A percentile compares a stretch with the other conserved stretches of the same genome.
These are phyloP conservation scores for Dioctria linearis DNA, from an alignment of 2,888 invertebrate genomes.

Conservation along the genomic window DNA sequence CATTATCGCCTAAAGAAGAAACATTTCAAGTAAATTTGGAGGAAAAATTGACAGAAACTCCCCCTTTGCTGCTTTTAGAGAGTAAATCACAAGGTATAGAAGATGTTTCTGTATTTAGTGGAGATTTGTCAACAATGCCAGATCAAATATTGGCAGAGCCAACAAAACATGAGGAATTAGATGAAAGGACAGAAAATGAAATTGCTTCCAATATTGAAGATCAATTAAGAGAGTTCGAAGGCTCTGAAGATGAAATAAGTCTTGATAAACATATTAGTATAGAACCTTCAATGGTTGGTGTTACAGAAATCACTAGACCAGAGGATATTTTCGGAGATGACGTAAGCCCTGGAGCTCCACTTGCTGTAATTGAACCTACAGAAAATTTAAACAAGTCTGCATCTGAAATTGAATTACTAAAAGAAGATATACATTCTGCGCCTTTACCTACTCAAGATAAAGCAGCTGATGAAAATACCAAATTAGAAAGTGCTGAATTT, in stretches of 20 bases:
- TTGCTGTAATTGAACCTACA: neutral
- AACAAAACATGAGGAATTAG: conserved; percentile 53
- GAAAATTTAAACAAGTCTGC: neutral
- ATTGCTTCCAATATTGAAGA: conserved; percentile 53
- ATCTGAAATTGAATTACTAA: too few species aligned
- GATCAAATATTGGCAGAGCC: conserved; percentile 50
- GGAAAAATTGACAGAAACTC: conserved; percentile 28
- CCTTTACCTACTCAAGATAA: neutral
- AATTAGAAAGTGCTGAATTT: neutral
- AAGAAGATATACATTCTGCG: too few species aligned
- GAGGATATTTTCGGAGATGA: conserved; percentile 45
- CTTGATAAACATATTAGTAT: conserved; percentile 18
- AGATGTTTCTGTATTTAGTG: conserved; percentile 58
- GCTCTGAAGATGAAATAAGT: conserved; percentile 58
- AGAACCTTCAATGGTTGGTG: neutral
- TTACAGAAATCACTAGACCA: conserved; percentile 8
- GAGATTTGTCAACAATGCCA: conserved; percentile 51
- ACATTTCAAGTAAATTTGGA: conserved; percentile 42
- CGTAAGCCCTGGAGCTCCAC: neutral
- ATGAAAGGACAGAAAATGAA: conserved; percentile 55
- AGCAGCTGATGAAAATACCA: neutral
- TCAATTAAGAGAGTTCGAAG: conserved; percentile 59
- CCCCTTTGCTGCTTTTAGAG: conserved; percentile 39
- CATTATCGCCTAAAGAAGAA: conserved; percentile 14
- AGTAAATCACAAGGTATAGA: conserved; percentile 59